A percentile compares a stretch with the other conserved stretches of the same genome.
These are phyloP conservation scores for Helostoma temminkii DNA, from an alignment of 2,797 vertebrate species.

Conservation along the genomic window DNA sequence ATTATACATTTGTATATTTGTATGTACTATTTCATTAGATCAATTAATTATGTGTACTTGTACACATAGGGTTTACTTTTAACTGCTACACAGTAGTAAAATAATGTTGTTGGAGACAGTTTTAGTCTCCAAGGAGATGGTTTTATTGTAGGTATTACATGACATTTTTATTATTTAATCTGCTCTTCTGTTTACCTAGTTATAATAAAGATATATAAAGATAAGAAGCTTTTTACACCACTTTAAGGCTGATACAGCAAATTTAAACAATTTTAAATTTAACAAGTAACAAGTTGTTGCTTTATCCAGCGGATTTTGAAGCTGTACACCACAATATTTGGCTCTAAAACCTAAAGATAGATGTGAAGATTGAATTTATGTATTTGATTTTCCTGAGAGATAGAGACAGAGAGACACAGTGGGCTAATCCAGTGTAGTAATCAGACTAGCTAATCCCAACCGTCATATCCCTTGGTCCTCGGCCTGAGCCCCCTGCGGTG, in stretches of 20 bases:
- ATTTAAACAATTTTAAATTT: constrained; percentile 28
- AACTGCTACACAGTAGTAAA: neutral
- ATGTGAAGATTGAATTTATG: neutral
- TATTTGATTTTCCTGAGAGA: constrained; percentile 4
- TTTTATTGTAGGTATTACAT: no score
- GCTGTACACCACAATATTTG: neutral
- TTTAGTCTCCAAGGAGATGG: neutral
- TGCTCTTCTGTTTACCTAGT: constrained; percentile 20
- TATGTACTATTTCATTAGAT: neutral
- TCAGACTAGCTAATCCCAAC: constrained; percentile 75
- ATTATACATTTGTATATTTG: constrained; percentile 12
- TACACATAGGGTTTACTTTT: constrained; percentile 12
- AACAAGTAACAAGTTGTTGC: constrained; percentile 14
- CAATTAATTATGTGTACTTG: neutral
- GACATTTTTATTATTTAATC: no score
- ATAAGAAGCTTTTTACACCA: constrained; percentile 22
- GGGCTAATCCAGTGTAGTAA: constrained; percentile 73
- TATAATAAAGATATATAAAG: constrained; percentile 11
- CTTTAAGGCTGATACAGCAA: constrained; percentile 32
- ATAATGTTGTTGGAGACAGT: neutral
- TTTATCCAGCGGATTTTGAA: neutral
- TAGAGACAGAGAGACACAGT: constrained; percentile 34
- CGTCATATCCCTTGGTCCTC: constrained; percentile 47
- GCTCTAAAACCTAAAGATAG: neutral
- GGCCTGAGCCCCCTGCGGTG: constrained; percentile 52